A percentile compares a stretch with the other conserved stretches of the same genome.
phyloP scores from a whole-genome alignment of 2,888 invertebrate genomes.

The Yponomeuta evonymella region DNA sequence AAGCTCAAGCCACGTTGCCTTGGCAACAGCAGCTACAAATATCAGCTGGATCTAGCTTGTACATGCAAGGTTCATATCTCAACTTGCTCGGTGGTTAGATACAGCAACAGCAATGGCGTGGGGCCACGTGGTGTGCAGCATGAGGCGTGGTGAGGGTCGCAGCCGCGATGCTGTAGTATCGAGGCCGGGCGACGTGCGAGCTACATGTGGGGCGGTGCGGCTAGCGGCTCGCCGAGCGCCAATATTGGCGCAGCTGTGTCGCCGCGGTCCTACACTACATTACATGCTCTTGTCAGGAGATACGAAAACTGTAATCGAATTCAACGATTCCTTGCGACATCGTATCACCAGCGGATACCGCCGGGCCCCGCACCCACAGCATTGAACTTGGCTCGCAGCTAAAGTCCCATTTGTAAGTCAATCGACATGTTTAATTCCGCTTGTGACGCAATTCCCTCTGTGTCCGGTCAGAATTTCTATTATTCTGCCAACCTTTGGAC shows the following conservation, averaged over 20 bases:
- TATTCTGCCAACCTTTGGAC: background rate
- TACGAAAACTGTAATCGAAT: conserved; percentile 1
- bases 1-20: background rate
- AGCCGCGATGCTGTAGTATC: no score
- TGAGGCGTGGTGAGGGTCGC: no score
- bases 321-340: background rate
- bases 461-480: background rate
- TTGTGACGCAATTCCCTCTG: background rate
- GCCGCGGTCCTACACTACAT: background rate
- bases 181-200: no score
- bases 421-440: background rate
- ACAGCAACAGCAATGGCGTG: no score
- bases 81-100: no score
- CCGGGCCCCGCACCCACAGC: background rate
- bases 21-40: background rate
- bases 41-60: background rate
- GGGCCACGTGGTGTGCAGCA: no score
- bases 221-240: background rate
- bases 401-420: background rate
- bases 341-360: background rate
- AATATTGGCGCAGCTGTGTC: background rate
- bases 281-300: background rate
- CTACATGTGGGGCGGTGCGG: no score
- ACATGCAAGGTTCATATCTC: no score
- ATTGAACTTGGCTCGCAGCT: conserved; percentile 7